Base-by-base conservation (phyloP, 2,888 invertebrate genomes). In the Rugalucina vietnamica region DNA sequence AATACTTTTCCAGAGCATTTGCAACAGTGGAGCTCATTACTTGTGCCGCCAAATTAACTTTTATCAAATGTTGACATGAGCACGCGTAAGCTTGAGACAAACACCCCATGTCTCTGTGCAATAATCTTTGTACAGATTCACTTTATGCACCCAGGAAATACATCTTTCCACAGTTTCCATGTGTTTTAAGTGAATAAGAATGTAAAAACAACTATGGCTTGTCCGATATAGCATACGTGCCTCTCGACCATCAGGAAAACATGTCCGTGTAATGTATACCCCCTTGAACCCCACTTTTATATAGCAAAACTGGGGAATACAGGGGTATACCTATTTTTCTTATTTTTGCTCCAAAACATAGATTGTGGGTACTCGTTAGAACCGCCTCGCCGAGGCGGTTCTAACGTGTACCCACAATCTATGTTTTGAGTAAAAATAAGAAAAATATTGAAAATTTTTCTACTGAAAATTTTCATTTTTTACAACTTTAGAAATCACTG, bases 131-230 rank as follows among this genome's bases (percentile, higher is more conserved):
- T 76, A 84, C 0, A 88, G 65, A 14, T 69, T 43, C 1, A 89
- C 82, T 73, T 88, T 75, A 50, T 88, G 88, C 65, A 80, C 36
- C 88, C 84, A 87, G 0, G 82, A 84, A n/a, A 89, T 84, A 49
- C 84, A 71, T 87, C 73, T 32, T 70, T 79, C 85, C 89, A 89
- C 65, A 88, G 24, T 21, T 32, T 27, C 60, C 86, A 57, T 0
- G 84, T 78, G 3, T 76, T 79, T 80, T 88, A 34, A 87, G 87
- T 0, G 83, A 81, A 54, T 75, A 80, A 18, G 82, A 88, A 74
- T 87, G n/a, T 77, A 71, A 21, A 89, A 88, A 65, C 86, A 87
- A 27, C 88, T 89, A 32, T 86, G 39, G 0, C 82, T 70, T 1
- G 88, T 89, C 79, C 86, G 86, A 8, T 86, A 8, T 4, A 89